Evolutionary conservation across 2,888 invertebrate species (phyloP).

Genomic region (Fissipunctia ypsillon): DNA sequence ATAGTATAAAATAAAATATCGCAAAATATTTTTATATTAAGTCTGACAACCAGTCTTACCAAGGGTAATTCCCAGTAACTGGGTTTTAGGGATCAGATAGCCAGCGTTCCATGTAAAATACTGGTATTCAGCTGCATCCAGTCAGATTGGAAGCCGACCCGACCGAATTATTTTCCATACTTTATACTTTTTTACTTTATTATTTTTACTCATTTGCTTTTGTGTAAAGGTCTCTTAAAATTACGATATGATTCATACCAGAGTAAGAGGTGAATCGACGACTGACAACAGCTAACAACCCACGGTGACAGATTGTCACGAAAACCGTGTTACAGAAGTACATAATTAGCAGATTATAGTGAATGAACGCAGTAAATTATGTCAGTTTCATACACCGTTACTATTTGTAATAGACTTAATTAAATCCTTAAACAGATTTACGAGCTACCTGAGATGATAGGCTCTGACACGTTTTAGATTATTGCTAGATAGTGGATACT

Average conservation of each 20-base stretch:
- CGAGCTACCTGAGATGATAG: constrained; percentile 46
- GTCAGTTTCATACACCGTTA: constrained; percentile 50
- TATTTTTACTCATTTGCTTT: neutral
- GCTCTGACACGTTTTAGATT: constrained; percentile 53
- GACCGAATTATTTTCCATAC: too few relatives aligned
- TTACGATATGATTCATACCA: constrained; percentile 11
- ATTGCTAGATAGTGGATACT: constrained; percentile 36
- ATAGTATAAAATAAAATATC: neutral
- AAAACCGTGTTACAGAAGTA: constrained; percentile 40
- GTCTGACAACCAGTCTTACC: too few relatives aligned
- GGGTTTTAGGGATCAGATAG: too few relatives aligned
- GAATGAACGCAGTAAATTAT: constrained; percentile 55
- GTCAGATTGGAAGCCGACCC: too few relatives aligned
- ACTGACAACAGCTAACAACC: constrained; percentile 10
- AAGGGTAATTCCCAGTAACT: too few relatives aligned
- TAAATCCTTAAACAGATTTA: constrained; percentile 57
- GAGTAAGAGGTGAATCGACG: constrained; percentile 15
- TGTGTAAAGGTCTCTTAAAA: neutral
- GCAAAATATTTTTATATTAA: neutral
- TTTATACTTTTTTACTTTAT: too few relatives aligned
- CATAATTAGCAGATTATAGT: constrained; percentile 36
- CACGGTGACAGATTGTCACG: constrained; percentile 60
- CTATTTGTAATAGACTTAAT: constrained; percentile 57
- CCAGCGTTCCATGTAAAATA: too few relatives aligned
- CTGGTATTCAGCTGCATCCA: too few relatives aligned